These are phyloP conservation scores for Diachasma alloeum DNA, from an alignment of 1,140 invertebrate genomes.

Conservation along the genomic window DNA sequence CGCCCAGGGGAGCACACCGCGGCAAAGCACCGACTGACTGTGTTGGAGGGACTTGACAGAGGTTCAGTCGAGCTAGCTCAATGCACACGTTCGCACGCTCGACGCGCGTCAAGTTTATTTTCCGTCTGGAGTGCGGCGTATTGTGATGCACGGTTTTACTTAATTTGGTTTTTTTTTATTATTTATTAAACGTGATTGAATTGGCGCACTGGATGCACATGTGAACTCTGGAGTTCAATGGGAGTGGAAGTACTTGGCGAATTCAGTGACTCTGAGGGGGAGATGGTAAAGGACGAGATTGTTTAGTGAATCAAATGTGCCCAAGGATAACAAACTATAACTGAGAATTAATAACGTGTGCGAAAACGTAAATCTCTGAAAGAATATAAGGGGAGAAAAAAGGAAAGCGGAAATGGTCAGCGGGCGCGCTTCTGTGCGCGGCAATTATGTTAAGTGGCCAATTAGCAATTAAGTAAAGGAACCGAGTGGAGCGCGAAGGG, in stretches of 20 bases:
- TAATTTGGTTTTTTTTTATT: too few relatives aligned
- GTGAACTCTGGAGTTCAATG: too few relatives aligned
- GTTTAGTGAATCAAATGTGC: too few relatives aligned
- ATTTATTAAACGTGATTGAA: too few relatives aligned
- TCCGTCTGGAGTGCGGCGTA: background rate
- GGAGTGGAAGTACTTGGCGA: too few relatives aligned
- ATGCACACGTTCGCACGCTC: conserved; percentile 40
- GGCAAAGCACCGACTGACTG: background rate
- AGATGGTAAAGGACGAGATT: too few relatives aligned
- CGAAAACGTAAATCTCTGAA: background rate
- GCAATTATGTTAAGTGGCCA: conserved; percentile 59
- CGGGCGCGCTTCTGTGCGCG: conserved; percentile 46
- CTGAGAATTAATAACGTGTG: background rate
- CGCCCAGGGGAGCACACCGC: conserved; percentile 42
- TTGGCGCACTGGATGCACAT: too few relatives aligned
- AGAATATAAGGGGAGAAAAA: conserved; percentile 35
- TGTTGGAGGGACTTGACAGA: conserved; percentile 37
- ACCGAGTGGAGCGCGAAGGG: conserved; percentile 30
- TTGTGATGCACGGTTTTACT: background rate
- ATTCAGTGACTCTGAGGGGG: too few relatives aligned
- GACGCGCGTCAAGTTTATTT: background rate
- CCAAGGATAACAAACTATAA: too few relatives aligned
- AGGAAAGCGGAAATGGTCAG: conserved; percentile 49
- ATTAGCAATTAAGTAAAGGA: conserved; percentile 55
- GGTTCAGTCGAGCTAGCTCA: conserved; percentile 50